Conservation (phyloP, 2,888 invertebrate species). For the Synergus laeviventris region DNA sequence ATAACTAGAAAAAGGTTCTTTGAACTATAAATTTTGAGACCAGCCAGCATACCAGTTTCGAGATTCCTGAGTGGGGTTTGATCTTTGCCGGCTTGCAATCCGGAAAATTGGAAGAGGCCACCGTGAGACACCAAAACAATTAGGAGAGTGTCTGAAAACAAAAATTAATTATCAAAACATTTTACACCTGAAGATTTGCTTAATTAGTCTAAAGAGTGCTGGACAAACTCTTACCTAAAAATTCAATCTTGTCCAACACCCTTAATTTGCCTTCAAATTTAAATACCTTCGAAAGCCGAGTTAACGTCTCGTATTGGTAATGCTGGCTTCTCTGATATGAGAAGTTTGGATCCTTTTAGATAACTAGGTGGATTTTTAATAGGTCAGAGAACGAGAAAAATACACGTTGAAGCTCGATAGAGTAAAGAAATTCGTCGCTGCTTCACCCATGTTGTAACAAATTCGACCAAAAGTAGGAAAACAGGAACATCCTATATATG, state of each 20-base stretch:
- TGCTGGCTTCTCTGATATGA: slow-evolving; percentile 39
- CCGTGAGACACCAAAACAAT: slow-evolving; percentile 29
- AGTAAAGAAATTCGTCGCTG: slow-evolving; percentile 28
- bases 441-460: slow-evolving; percentile 30
- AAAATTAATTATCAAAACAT: neutral
- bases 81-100: slow-evolving; percentile 25
- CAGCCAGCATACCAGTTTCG: slow-evolving; percentile 37
- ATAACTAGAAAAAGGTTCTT: slow-evolving; percentile 19
- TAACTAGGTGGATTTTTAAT: slow-evolving; percentile 19
- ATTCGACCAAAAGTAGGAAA: slow-evolving; percentile 40
- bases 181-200: neutral
- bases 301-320: slow-evolving; percentile 8
- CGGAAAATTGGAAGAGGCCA: slow-evolving; percentile 38
- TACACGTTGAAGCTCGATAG: slow-evolving; percentile 35
- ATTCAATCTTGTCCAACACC: too few relatives aligned
- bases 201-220: too few relatives aligned
- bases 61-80: slow-evolving; percentile 33
- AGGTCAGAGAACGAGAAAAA: slow-evolving; percentile 31
- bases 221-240: too few relatives aligned
- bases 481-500: slow-evolving; percentile 26
- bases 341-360: slow-evolving; percentile 26
- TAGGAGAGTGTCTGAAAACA: slow-evolving; percentile 19
- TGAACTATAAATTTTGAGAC: slow-evolving; percentile 35
- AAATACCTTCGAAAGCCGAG: slow-evolving; percentile 32
- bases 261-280: neutral